Evolutionary conservation across 2,113 vertebrate genomes (phyloP).

Genomic region (Galemys pyrenaicus): DNA sequence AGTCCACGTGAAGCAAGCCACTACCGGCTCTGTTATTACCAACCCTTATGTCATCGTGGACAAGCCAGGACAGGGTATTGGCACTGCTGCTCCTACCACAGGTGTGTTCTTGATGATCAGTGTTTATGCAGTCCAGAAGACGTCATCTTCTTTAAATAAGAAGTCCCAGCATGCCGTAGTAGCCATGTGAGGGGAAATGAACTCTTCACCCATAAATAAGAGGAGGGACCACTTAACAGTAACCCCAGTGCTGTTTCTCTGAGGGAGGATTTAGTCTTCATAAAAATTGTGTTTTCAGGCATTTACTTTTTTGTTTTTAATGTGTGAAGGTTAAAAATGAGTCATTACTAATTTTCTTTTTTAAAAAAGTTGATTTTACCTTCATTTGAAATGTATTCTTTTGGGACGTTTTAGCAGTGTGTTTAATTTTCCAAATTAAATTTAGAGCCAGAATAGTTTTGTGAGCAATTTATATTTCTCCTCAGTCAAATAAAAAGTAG

Average conservation of each 20-base stretch:
- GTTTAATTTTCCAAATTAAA: neutral
- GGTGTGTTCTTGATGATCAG: conserved; percentile 77
- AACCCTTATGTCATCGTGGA: conserved; percentile 94
- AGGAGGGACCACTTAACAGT: neutral
- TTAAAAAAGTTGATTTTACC: neutral
- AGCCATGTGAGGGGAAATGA: neutral
- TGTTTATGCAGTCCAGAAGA: neutral
- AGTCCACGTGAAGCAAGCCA: conserved; percentile 92
- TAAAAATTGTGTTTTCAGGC: neutral
- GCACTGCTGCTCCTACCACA: conserved; percentile 86
- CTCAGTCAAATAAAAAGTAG: neutral
- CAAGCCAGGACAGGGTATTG: conserved; percentile 92
- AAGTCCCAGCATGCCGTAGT: neutral
- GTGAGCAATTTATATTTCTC: neutral
- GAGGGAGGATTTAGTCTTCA: neutral
- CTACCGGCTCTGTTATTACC: conserved; percentile 88
- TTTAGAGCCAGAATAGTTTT: neutral
- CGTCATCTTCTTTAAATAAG: neutral
- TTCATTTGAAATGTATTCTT: conserved; percentile 7
- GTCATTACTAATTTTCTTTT: neutral
- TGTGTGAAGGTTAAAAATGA: neutral
- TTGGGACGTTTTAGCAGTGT: neutral
- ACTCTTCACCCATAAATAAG: neutral
- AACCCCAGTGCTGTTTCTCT: neutral
- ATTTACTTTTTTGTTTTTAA: neutral